A percentile compares a stretch with the other conserved stretches of the same genome.
These are phyloP conservation scores for Lepus oiostolus DNA, from an alignment of 2,797 vertebrate genomes.

Conservation along the genomic window DNA sequence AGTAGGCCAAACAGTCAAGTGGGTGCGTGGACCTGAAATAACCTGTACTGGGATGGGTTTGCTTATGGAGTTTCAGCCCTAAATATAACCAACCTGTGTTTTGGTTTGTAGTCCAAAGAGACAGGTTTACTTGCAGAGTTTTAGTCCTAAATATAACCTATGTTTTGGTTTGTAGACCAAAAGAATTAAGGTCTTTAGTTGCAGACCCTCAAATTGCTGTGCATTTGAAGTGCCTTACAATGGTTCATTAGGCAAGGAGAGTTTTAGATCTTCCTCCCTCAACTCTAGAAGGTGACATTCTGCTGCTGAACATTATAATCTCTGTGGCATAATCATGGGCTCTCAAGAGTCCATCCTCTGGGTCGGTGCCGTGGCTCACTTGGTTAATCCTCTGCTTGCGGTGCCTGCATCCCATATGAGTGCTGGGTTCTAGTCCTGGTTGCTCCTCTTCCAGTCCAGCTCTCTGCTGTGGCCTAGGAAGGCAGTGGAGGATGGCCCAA, in stretches of 20 bases:
- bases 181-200: neutral
- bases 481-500: no score
- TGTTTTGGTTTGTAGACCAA: no score
- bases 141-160: no score
- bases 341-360: neutral
- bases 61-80: neutral
- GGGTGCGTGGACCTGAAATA: slow-evolving; percentile 88
- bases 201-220: neutral
- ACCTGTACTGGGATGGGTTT: neutral
- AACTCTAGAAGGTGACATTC: neutral
- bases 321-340: neutral
- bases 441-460: no score
- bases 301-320: neutral
- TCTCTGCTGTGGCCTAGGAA: no score
- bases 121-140: neutral
- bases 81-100: neutral
- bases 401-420: no score
- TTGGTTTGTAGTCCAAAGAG: slow-evolving; percentile 50
- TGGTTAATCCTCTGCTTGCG: no score
- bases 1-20: slow-evolving; percentile 88
- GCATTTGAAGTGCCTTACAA: neutral
- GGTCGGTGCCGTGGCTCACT: neutral
- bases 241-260: neutral
- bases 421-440: no score
- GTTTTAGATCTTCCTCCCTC: neutral